Conservation (phyloP, 1,140 invertebrate genomes). For the Helicoverpa zea region DNA sequence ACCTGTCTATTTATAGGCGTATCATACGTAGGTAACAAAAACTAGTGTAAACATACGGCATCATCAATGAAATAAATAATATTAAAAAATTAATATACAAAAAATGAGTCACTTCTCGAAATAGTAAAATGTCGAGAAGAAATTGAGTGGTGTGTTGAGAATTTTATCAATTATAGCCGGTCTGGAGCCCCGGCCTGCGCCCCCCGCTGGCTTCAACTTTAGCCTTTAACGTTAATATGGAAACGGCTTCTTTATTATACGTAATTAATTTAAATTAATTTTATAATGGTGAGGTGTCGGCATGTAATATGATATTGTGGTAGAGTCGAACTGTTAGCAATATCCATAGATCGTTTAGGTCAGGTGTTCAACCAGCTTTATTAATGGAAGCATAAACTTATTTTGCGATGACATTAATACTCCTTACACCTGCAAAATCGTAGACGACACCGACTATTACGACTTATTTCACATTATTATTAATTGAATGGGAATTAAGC, state of each 20-base stretch:
- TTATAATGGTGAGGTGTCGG: conserved; percentile 46
- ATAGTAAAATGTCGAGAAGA: conserved; percentile 69
- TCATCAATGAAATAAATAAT: conserved; percentile 48
- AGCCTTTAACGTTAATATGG: conserved; percentile 58
- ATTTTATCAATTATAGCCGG: conserved; percentile 81
- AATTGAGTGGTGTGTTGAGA: conserved; percentile 69
- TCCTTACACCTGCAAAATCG: conserved; percentile 46
- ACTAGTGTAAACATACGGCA: conserved; percentile 33
- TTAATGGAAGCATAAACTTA: conserved; percentile 37
- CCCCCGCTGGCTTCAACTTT: conserved; percentile 64
- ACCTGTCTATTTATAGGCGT: conserved; percentile 34
- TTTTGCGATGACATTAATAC: conserved; percentile 47
- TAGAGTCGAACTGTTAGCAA: conserved; percentile 34
- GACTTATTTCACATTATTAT: conserved; percentile 38
- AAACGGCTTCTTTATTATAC: conserved; percentile 61
- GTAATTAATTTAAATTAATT: conserved; percentile 48
- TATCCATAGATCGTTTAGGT: conserved; percentile 19
- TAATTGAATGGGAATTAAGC: not conserved
- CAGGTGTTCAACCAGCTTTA: conserved; percentile 42
- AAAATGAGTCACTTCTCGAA: conserved; percentile 59
- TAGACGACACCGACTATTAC: conserved; percentile 18
- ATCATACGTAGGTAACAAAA: conserved; percentile 30
- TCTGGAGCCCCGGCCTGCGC: conserved; percentile 63
- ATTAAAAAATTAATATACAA: conserved; percentile 43
- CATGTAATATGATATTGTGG: conserved; percentile 47